These are phyloP conservation scores for Sialia sialis DNA, from an alignment of 2,113 vertebrate species.

Conservation along the genomic window DNA sequence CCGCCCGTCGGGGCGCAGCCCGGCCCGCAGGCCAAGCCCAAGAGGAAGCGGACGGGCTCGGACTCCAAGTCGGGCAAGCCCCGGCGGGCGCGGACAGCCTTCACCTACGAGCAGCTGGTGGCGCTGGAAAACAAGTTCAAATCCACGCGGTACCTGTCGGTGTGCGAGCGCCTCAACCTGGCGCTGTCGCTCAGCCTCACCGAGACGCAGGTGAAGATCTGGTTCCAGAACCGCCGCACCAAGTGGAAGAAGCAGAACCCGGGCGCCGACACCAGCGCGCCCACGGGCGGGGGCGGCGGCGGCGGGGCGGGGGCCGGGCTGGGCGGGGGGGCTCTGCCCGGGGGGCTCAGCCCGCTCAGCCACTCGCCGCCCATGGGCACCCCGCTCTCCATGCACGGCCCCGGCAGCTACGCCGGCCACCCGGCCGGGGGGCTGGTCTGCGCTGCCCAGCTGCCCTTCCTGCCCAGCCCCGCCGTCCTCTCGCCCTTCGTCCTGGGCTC, in stretches of 20 bases:
- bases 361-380: conserved; percentile 87
- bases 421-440: conserved; percentile 86
- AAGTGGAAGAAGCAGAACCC: not conserved
- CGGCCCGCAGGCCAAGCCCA: too few relatives aligned
- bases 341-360: conserved; percentile 82
- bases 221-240: conserved; percentile 92
- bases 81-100: too few relatives aligned
- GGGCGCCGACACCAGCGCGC: too few relatives aligned
- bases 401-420: conserved; percentile 82
- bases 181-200: conserved; percentile 69
- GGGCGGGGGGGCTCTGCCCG: conserved; percentile 68
- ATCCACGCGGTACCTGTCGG: not conserved
- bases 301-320: conserved; percentile 50
- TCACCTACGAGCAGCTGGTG: too few relatives aligned
- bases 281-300: too few relatives aligned
- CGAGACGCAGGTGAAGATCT: conserved; percentile 98
- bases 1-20: too few relatives aligned
- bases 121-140: not conserved
- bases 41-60: too few relatives aligned
- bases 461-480: conserved; percentile 88
- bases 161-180: not conserved
- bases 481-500: conserved; percentile 95
- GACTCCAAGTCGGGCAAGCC: too few relatives aligned
- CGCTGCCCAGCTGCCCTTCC: conserved; percentile 89
- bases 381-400: conserved; percentile 88